These are phyloP conservation scores for Acropora yongei DNA, from an alignment of 64 coral and sea anemone species.

Conservation along the genomic window DNA sequence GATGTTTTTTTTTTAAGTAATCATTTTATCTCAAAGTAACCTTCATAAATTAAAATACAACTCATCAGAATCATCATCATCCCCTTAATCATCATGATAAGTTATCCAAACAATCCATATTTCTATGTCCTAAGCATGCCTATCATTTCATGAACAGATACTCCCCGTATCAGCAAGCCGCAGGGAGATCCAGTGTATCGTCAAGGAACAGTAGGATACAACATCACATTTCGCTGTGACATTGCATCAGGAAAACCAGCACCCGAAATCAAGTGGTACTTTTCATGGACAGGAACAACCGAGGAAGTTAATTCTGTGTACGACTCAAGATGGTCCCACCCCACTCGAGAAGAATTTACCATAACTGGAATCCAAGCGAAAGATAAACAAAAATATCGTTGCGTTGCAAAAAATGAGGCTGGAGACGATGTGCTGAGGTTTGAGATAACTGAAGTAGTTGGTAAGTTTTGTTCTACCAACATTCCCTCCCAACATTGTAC, in stretches of 20 bases:
- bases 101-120: not conserved
- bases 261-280: slow-evolving; percentile 11
- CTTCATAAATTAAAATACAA: no score
- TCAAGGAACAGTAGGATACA: not conserved
- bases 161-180: not conserved
- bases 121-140: not conserved
- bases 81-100: not conserved
- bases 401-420: slow-evolving; percentile 7
- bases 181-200: not conserved
- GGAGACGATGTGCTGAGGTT: not conserved
- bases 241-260: not conserved
- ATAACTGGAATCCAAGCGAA: not conserved
- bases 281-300: not conserved
- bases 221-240: slow-evolving; percentile 17
- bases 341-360: not conserved
- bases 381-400: not conserved
- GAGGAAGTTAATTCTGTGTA: not conserved
- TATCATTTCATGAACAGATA: not conserved
- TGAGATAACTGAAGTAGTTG: not conserved
- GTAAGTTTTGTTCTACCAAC: not conserved
- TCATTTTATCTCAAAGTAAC: no score
- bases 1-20: no score
- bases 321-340: not conserved
- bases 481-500: not conserved
- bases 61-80: no score